A percentile compares a stretch with the other conserved stretches of the same genome.
These are phyloP conservation scores for Elgonia sp. DNA, from an alignment of 2,888 invertebrate genomes.

Conservation along the genomic window DNA sequence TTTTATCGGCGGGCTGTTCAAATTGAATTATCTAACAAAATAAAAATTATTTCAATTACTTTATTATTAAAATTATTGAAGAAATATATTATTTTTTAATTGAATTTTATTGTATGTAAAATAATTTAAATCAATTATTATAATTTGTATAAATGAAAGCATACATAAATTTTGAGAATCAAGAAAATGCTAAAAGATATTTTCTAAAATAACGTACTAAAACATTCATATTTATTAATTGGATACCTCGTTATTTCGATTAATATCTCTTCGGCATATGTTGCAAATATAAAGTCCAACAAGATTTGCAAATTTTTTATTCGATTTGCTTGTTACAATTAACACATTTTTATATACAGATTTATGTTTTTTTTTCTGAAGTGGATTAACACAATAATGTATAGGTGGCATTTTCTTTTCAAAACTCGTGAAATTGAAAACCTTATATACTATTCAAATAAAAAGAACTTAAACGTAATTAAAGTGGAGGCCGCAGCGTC, in stretches of 20 bases:
- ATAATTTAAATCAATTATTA: no score
- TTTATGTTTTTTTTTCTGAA: not conserved
- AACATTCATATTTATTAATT: not conserved
- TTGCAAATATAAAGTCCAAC: constrained; percentile 3
- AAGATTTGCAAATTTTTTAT: not conserved
- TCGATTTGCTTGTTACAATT: not conserved
- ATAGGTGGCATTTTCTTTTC: no score
- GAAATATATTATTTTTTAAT: not conserved
- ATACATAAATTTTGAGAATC: not conserved
- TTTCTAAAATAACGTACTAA: not conserved
- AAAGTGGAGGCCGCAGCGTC: no score
- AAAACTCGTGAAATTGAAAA: no score
- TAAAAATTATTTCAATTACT: not conserved
- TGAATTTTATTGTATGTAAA: no score
- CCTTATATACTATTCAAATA: no score
- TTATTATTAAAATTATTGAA: not conserved
- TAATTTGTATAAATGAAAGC: not conserved
- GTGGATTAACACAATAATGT: constrained; percentile 3
- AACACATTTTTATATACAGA: constrained; percentile 4
- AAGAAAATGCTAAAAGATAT: not conserved
- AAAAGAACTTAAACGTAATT: no score
- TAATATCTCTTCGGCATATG: not conserved
- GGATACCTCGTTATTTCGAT: not conserved
- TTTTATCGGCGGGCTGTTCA: not conserved
- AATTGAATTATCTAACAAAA: not conserved